Percentiles rank a stretch among this genome's conserved stretches.
Conservation (phyloP, 2,888 invertebrate species). For the Osedax frankpressi region DNA sequence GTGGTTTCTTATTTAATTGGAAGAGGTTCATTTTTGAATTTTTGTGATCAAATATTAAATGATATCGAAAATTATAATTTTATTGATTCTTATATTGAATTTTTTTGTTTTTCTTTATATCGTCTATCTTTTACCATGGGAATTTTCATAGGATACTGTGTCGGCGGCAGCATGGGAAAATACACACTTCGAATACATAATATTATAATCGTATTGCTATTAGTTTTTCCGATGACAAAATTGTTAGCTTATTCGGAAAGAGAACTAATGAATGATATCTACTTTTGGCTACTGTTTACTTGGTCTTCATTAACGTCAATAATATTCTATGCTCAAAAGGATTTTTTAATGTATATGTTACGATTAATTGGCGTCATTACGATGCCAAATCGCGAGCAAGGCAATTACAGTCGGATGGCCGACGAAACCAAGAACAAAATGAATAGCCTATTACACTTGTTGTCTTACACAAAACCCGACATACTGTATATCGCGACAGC, state of each 20-base stretch:
- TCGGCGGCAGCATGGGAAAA: background rate
- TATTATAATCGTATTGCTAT: background rate
- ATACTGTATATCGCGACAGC: constrained; percentile 28
- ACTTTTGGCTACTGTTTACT: constrained; percentile 31
- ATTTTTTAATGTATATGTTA: constrained; percentile 23
- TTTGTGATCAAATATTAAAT: background rate
- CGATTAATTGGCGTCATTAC: background rate
- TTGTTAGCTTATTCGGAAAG: constrained; percentile 30
- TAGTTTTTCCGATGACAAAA: constrained; percentile 27
- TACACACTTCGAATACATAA: background rate
- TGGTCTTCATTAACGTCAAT: constrained; percentile 29
- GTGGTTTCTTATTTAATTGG: no score
- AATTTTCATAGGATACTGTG: background rate
- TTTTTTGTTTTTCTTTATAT: background rate
- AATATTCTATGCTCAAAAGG: constrained; percentile 26
- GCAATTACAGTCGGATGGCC: no score
- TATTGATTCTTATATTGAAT: background rate
- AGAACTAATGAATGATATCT: constrained; percentile 24
- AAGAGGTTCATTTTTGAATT: background rate
- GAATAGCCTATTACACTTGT: no score
- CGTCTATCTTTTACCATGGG: background rate
- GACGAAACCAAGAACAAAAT: no score
- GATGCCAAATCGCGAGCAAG: no score
- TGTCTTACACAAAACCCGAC: constrained; percentile 32
- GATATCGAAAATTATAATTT: background rate